These are phyloP conservation scores for Gymnogyps californianus DNA, from an alignment of 2,113 vertebrate genomes.

Conservation along the genomic window DNA sequence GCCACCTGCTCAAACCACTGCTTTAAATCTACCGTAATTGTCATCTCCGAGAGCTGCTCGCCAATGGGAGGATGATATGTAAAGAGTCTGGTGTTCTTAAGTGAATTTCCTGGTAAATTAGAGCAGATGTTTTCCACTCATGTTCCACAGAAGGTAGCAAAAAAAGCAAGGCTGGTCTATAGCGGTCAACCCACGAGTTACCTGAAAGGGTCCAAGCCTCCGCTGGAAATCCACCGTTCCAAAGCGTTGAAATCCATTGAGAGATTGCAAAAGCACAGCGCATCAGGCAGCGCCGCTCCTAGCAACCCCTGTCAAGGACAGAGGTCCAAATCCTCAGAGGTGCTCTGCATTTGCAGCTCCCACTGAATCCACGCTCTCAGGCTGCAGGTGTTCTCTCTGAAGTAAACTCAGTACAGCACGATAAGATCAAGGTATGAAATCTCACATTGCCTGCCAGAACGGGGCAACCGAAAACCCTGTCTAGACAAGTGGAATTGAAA, in stretches of 20 bases:
- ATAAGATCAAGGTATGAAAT: conserved; percentile 52
- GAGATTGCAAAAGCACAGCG: neutral
- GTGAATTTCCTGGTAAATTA: neutral
- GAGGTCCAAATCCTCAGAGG: neutral
- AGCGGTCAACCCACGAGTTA: accelerated
- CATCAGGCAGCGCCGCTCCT: neutral
- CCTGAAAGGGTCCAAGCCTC: neutral
- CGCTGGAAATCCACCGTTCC: neutral
- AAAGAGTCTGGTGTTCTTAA: neutral
- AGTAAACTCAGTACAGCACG: neutral
- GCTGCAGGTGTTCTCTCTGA: conserved; percentile 43
- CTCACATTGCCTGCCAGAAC: conserved; percentile 13
- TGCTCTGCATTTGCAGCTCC: neutral
- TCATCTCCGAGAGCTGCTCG: neutral
- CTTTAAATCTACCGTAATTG: neutral
- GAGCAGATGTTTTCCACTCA: neutral
- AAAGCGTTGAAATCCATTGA: neutral
- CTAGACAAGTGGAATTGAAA: conserved; percentile 57
- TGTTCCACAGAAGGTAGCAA: neutral
- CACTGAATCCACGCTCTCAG: neutral
- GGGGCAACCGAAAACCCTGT: conserved; percentile 32
- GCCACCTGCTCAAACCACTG: neutral
- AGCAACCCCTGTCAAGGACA: neutral
- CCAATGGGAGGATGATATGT: neutral
- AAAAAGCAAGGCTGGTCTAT: neutral